These are phyloP conservation scores for Drosophila repleta DNA, from an alignment of 1,140 invertebrate genomes.

Conservation along the genomic window DNA sequence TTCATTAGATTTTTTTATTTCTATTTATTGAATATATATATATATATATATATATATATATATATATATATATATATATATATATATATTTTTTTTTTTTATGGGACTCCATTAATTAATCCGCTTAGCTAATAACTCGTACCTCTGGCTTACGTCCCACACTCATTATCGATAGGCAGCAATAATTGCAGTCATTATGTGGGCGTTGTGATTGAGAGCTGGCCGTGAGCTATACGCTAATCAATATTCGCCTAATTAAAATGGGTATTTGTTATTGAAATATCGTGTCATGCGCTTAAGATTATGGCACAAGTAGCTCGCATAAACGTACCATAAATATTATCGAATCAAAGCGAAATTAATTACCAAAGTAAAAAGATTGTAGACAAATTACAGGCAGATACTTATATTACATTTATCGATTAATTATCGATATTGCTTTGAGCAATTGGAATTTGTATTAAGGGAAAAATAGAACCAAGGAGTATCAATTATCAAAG, in stretches of 20 bases:
- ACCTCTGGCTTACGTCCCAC: neutral
- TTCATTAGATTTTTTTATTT: constrained; percentile 27
- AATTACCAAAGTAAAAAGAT: no score
- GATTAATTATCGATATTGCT: neutral
- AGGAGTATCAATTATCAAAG: no score
- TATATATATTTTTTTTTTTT: constrained; percentile 9
- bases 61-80: neutral
- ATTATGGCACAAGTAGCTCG: no score
- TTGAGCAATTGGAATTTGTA: neutral
- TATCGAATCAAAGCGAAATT: no score
- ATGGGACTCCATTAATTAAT: constrained; percentile 28
- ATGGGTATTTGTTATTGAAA: neutral
- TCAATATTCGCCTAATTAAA: constrained; percentile 11
- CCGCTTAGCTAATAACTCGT: neutral
- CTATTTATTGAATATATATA: neutral
- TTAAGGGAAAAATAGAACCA: no score
- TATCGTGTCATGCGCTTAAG: no score
- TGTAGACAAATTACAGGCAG: no score
- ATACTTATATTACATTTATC: neutral
- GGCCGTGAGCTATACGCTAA: neutral
- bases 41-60: neutral
- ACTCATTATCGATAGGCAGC: neutral
- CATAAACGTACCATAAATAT: no score
- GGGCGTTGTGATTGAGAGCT: neutral
- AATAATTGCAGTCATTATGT: constrained; percentile 24